A percentile compares a stretch with the other conserved stretches of the same genome.
Conservation (phyloP, 2,888 invertebrate genomes). For the Harmothoe impar region DNA sequence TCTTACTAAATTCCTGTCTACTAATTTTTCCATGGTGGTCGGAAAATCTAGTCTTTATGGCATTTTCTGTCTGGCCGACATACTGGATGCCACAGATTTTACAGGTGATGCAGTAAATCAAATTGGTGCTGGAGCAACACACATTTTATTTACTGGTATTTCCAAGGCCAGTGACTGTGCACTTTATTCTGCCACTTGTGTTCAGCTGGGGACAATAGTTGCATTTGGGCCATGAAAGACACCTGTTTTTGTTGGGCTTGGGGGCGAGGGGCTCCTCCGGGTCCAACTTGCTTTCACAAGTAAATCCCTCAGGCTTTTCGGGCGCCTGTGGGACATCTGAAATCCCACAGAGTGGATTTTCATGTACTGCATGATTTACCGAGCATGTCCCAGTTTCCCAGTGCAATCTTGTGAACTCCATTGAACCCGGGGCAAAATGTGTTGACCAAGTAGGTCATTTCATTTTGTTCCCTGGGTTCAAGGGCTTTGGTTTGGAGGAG, state of each 20-base stretch:
- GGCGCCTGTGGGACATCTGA: not conserved
- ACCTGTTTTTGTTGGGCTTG: not conserved
- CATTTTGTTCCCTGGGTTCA: too few relatives aligned
- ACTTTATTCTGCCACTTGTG: not conserved
- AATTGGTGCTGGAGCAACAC: not conserved
- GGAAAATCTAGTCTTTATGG: not conserved
- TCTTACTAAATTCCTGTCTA: not conserved
- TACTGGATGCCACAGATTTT: constrained; percentile 2
- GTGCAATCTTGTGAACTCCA: not conserved
- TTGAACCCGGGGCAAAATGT: not conserved
- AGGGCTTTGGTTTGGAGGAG: too few relatives aligned
- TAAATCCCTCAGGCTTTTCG: not conserved
- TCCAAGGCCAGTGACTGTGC: not conserved
- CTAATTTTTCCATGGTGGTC: not conserved
- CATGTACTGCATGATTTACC: not conserved
- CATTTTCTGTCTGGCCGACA: not conserved
- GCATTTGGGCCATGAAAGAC: not conserved
- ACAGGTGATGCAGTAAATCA: constrained; percentile 13
- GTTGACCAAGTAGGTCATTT: not conserved
- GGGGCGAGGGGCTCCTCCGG: not conserved
- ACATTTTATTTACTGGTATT: not conserved
- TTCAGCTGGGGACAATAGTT: not conserved
- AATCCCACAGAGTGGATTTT: not conserved
- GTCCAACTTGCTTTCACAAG: not conserved
- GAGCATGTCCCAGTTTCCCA: not conserved